phyloP scores from a whole-genome alignment of 2,797 vertebrate genomes.

The Macrochelys suwanniensis region DNA sequence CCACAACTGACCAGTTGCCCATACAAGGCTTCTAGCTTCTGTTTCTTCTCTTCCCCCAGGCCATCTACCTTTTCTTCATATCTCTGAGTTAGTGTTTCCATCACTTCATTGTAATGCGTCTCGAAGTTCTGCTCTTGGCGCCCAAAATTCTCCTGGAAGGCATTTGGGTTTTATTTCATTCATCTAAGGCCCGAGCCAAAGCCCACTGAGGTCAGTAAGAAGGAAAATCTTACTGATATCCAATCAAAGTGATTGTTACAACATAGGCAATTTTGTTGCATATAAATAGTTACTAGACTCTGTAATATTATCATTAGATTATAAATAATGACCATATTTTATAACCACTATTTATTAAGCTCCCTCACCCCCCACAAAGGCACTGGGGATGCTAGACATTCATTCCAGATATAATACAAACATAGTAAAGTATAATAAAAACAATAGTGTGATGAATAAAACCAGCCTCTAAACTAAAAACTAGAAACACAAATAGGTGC shows the following conservation, averaged over 20 bases:
- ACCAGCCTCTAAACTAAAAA: neutral
- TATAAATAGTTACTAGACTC: neutral
- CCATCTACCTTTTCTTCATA: slow-evolving; percentile 86
- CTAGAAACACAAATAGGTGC: neutral
- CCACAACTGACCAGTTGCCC: slow-evolving; percentile 91
- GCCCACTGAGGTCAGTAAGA: neutral
- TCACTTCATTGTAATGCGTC: slow-evolving; percentile 91
- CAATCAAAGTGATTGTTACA: neutral
- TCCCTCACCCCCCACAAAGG: neutral
- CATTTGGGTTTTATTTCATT: neutral
- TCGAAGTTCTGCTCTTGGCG: slow-evolving; percentile 95
- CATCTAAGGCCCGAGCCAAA: neutral
- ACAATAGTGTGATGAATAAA: neutral
- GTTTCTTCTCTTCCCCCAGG: slow-evolving; percentile 91
- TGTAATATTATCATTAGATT: neutral
- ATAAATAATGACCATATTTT: neutral
- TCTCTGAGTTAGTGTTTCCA: slow-evolving; percentile 91
- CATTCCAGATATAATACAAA: neutral
- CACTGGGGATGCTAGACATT: neutral
- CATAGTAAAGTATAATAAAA: slow-evolving; percentile 11
- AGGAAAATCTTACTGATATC: neutral
- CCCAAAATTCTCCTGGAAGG: slow-evolving; percentile 93
- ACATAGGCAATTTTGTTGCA: neutral
- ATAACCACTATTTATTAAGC: neutral
- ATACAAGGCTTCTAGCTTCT: slow-evolving; percentile 91